These are phyloP conservation scores for Smithornis capensis DNA, from an alignment of 2,113 vertebrate species.

Conservation along the genomic window DNA sequence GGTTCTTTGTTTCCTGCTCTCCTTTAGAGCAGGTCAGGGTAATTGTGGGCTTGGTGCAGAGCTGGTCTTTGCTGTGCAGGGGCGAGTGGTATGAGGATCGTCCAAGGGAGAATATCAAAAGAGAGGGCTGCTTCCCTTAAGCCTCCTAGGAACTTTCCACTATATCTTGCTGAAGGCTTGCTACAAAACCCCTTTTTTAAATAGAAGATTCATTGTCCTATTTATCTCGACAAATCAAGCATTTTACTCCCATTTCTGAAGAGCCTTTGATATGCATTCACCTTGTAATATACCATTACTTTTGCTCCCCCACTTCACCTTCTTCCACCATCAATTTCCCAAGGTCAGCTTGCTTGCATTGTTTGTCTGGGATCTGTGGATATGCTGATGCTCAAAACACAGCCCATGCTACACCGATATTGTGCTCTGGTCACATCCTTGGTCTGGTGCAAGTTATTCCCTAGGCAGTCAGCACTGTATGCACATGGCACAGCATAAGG, in stretches of 20 bases:
- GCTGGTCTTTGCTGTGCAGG: rapidly evolving
- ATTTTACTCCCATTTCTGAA: neutral
- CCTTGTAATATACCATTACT: neutral
- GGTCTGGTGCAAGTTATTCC: neutral
- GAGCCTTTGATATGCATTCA: neutral
- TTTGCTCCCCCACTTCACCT: neutral
- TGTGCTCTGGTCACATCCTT: neutral
- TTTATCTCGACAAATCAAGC: neutral
- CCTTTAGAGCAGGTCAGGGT: neutral
- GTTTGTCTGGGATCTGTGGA: neutral
- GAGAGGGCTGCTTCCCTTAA: neutral
- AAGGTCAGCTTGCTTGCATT: neutral
- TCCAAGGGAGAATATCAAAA: neutral
- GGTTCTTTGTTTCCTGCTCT: neutral
- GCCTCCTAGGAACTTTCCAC: neutral
- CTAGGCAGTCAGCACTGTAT: neutral
- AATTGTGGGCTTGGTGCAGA: neutral
- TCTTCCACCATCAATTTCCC: neutral
- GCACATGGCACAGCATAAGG: rapidly evolving
- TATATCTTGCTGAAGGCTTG: neutral
- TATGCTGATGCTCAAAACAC: neutral
- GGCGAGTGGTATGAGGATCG: rapidly evolving
- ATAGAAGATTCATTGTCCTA: neutral
- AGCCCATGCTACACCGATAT: rapidly evolving
- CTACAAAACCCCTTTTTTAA: neutral